Conservation (phyloP, 2,113 vertebrate species). For the Hydrochoerus hydrochaeris region DNA sequence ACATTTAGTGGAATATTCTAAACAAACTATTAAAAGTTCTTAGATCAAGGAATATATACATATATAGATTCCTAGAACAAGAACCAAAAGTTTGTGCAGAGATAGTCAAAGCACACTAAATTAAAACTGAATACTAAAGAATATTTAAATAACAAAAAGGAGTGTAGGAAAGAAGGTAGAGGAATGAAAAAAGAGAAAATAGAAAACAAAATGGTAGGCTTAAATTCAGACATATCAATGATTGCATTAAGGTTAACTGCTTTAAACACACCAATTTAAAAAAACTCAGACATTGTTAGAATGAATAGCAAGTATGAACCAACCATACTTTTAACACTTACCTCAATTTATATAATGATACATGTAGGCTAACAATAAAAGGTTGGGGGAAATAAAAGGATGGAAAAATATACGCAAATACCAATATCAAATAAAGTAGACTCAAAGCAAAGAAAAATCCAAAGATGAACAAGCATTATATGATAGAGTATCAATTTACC, state of each 20-base stretch:
- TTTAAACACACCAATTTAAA: not conserved
- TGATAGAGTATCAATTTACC: not conserved
- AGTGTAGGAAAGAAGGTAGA: not conserved
- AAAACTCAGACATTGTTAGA: not conserved
- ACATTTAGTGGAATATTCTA: not conserved
- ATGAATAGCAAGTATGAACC: not conserved
- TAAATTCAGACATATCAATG: not conserved
- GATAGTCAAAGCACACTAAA: not conserved
- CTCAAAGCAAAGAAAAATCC: not conserved
- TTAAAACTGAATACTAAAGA: not conserved
- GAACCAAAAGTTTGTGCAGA: not conserved
- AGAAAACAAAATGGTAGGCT: not conserved
- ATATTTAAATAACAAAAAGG: not conserved
- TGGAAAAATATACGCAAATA: not conserved
- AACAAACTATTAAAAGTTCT: not conserved
- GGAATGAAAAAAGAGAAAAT: not conserved
- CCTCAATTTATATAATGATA: not conserved
- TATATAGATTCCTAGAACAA: not conserved
- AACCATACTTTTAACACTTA: not conserved
- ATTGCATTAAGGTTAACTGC: not conserved
- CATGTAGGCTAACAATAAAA: not conserved
- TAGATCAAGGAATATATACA: not conserved
- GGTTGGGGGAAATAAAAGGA: not conserved
- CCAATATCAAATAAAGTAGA: not conserved
- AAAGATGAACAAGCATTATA: not conserved